These are phyloP conservation scores for Tetranychus urticae DNA, from an alignment of 1,140 invertebrate species.

Conservation along the genomic window DNA sequence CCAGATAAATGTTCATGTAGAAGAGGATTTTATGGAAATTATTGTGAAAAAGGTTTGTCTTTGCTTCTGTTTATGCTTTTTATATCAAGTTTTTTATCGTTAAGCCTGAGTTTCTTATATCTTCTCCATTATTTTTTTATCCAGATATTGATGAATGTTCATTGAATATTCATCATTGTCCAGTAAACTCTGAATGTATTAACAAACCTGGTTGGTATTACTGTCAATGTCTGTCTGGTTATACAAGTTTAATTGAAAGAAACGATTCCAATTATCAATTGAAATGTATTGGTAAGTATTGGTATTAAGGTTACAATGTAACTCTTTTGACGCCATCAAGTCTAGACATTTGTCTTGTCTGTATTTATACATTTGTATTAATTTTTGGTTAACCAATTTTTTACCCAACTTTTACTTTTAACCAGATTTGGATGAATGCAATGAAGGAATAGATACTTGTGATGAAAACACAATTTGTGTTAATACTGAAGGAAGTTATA, in stretches of 20 bases:
- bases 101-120: too few relatives aligned
- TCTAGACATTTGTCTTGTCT: not conserved
- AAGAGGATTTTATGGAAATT: constrained; percentile 47
- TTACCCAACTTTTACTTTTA: not conserved
- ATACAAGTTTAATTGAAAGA: constrained; percentile 22
- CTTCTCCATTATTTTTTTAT: constrained; percentile 4
- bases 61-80: too few relatives aligned
- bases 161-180: constrained; percentile 40
- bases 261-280: not conserved
- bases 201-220: constrained; percentile 82
- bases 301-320: not conserved
- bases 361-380: too few relatives aligned
- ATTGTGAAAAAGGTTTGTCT: constrained; percentile 37
- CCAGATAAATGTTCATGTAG: constrained; percentile 53
- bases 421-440: constrained; percentile 48
- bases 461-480: constrained; percentile 50
- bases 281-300: constrained; percentile 24
- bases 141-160: constrained; percentile 63
- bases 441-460: constrained; percentile 38
- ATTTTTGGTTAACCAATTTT: not conserved
- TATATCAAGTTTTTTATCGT: too few relatives aligned
- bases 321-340: not conserved
- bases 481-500: constrained; percentile 61
- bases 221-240: constrained; percentile 61
- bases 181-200: constrained; percentile 47